Evolutionary conservation across 2,113 vertebrate species (phyloP).

Genomic region (Zosterops pallidus): DNA sequence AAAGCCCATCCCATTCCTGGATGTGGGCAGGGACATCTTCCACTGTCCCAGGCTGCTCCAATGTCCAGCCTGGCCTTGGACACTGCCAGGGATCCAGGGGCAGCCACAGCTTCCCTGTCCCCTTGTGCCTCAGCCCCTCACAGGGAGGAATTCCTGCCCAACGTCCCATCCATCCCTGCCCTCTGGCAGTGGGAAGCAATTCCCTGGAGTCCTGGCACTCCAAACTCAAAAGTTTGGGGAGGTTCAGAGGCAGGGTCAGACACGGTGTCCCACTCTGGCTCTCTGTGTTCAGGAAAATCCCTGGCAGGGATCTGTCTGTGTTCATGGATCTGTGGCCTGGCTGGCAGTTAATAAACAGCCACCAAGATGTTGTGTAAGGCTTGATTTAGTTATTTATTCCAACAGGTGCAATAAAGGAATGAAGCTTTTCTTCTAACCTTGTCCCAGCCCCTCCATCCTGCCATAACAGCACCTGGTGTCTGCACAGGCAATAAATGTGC

Average conservation of each 20-base stretch:
- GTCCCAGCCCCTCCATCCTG: not conserved
- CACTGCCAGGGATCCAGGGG: not conserved
- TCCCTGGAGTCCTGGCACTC: not conserved
- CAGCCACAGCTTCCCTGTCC: not conserved
- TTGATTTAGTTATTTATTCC: constrained; percentile 1
- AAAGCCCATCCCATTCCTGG: not conserved
- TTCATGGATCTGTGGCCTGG: not conserved
- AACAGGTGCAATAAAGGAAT: not conserved
- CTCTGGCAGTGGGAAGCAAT: not conserved
- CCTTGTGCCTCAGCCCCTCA: not conserved
- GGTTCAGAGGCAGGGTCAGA: not conserved
- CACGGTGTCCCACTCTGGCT: not conserved
- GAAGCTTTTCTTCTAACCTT: not conserved
- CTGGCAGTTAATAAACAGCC: constrained; percentile 37
- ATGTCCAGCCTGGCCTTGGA: not conserved
- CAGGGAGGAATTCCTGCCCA: not conserved
- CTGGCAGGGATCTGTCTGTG: not conserved
- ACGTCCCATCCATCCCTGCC: fast-evolving
- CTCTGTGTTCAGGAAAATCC: fast-evolving
- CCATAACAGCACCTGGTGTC: not conserved
- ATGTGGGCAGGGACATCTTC: not conserved
- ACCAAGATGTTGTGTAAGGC: not conserved
- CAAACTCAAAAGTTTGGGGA: fast-evolving
- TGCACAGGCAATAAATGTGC: not conserved
- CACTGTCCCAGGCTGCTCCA: not conserved